These are phyloP conservation scores for Chaetogeoica ovagalla DNA, from an alignment of 2,888 invertebrate species.

Conservation along the genomic window DNA sequence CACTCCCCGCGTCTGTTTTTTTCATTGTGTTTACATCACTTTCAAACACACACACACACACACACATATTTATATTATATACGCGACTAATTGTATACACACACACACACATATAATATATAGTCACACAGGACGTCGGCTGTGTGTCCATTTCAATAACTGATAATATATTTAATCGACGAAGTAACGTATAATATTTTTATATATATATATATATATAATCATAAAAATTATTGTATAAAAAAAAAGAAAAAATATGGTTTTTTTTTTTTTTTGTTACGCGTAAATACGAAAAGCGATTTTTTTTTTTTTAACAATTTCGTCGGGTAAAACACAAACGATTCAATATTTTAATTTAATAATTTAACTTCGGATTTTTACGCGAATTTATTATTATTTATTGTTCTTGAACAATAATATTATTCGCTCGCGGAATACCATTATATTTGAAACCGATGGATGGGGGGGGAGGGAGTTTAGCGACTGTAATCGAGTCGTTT, in stretches of 20 bases:
- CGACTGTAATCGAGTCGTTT: neutral
- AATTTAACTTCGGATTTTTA: too few relatives aligned
- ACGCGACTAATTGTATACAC: neutral
- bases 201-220: slow-evolving; percentile 28
- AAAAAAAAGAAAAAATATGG: too few relatives aligned
- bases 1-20: slow-evolving; percentile 25
- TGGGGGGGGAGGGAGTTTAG: too few relatives aligned
- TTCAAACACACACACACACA: neutral
- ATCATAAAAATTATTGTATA: neutral
- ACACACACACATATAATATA: too few relatives aligned
- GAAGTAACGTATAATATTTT: slow-evolving; percentile 5
- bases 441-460: too few relatives aligned
- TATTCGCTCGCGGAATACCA: too few relatives aligned
- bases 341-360: too few relatives aligned
- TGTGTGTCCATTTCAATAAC: slow-evolving; percentile 30
- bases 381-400: too few relatives aligned
- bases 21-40: slow-evolving; percentile 16
- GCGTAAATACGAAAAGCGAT: neutral
- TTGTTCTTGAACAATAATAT: too few relatives aligned
- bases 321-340: neutral
- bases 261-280: too few relatives aligned
- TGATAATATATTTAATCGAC: slow-evolving; percentile 14
- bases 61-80: neutral
- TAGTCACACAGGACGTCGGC: slow-evolving; percentile 1
- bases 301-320: neutral